Base-by-base conservation (phyloP, 2,888 invertebrate genomes). In the Diaperis boleti region DNA sequence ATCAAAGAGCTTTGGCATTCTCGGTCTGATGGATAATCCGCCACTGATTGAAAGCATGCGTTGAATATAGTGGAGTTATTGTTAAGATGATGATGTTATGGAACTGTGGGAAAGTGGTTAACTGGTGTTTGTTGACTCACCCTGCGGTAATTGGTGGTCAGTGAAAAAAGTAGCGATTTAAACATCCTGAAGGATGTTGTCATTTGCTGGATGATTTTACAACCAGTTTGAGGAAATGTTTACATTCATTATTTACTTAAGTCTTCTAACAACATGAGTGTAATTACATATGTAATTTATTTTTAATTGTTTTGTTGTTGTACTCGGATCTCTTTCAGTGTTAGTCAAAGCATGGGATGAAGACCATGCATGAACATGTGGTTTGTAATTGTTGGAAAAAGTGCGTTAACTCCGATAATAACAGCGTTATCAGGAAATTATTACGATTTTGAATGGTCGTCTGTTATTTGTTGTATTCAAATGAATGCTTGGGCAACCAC, bases 191-290 rank as follows among this genome's bases (percentile, higher is more conserved):
- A 50, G 50, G 50, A 50, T 35, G 50, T 50, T 50, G 17, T 50
- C 35, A 50, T 35, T 18, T 37, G 33, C 50, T 14, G 6, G 33
- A 1, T 37, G 39, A 52, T 52, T 37, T 52, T 52, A 52, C 11
- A 20, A 35, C 15, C 47, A 47, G 13, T 8, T 11, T 50, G 37
- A 35, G 35, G 35, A 37, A 50, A 50, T 50, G 22, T 50, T 50
- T 50, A 47, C 47, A 47, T 47, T 47, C 29, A 47, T 29, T 47
- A 47, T 47, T 47, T 50, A 52, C 52, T 26, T 37, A 37, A 41
- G 39, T 11, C 47, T 15, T 39, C 22, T n/a, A 26, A n/a, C 2
- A 41, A 2, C 10, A 6, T 20, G 13, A 20, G 47, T n/a, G 7
- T 42, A 42, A 42, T 39, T 47, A 47, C 31, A 29, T 29, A 31